phyloP scores from a whole-genome alignment of 2,888 invertebrate species.

The Thereva unica region DNA sequence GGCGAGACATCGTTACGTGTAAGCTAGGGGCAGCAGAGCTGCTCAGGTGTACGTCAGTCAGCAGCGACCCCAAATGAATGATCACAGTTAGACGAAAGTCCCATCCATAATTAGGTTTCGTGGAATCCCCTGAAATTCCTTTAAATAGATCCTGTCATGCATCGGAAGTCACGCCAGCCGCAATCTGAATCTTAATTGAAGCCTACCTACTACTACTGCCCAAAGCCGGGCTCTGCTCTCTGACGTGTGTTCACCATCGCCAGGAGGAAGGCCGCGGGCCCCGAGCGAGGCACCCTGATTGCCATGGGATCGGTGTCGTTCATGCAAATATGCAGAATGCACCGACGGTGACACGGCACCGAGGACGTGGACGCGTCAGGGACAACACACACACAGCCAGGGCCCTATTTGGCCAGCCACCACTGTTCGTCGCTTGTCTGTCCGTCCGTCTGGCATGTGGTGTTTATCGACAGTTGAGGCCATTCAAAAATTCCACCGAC shows the following conservation, averaged over 20 bases:
- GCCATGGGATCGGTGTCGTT: conserved; percentile 21
- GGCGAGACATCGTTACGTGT: conserved; percentile 1
- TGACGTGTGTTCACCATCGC: background rate
- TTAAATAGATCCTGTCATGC: conserved; percentile 44
- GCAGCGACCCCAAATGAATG: conserved; percentile 29
- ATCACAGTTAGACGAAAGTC: conserved; percentile 39
- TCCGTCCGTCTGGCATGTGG: conserved; percentile 21
- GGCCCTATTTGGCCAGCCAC: conserved; percentile 13
- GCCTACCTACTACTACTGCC: conserved; percentile 35
- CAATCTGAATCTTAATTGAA: conserved; percentile 46
- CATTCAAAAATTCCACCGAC: conserved; percentile 43
- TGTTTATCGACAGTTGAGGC: conserved; percentile 21
- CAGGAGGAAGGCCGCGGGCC: too few relatives aligned
- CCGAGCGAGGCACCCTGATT: too few relatives aligned
- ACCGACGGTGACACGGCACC: conserved; percentile 29
- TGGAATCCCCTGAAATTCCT: conserved; percentile 40
- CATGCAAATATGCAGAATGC: conserved; percentile 37
- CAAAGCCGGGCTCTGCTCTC: conserved; percentile 9
- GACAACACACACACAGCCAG: background rate
- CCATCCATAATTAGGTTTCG: conserved; percentile 40
- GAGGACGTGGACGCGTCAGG: conserved; percentile 15
- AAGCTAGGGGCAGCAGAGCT: background rate
- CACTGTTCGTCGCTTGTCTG: conserved; percentile 15
- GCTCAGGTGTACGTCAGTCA: background rate
- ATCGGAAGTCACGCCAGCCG: conserved; percentile 45